Conservation (phyloP, 2,113 vertebrate species). For the Marmota monax region DNA sequence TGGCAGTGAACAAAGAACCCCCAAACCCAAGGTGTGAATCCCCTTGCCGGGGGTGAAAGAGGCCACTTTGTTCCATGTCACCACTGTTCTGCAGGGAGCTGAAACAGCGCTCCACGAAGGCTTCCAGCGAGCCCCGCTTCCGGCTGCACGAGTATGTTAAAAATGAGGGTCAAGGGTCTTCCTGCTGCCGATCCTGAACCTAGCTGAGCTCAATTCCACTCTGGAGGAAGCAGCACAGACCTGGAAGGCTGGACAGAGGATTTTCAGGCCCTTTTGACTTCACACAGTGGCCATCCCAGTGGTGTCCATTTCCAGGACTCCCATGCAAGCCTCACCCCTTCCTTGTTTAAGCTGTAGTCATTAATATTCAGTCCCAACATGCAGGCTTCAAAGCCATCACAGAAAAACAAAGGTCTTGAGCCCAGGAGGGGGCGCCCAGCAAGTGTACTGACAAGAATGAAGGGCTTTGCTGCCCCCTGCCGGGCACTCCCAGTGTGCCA, state of each 20-base stretch:
- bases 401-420: neutral
- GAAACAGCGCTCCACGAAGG: conserved; percentile 92
- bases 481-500: neutral
- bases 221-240: neutral
- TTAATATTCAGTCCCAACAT: neutral
- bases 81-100: conserved; percentile 89
- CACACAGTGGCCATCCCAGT: neutral
- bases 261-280: neutral
- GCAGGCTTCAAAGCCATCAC: neutral
- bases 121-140: conserved; percentile 92
- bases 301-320: neutral
- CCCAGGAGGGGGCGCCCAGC: fast-evolving
- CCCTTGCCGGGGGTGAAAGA: too few species aligned
- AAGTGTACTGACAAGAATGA: fast-evolving
- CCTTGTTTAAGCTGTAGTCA: neutral
- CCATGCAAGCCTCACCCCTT: neutral
- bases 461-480: neutral
- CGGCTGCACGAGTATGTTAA: conserved; percentile 95
- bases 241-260: neutral
- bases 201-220: neutral
- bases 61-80: neutral
- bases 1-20: fast-evolving
- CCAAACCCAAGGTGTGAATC: fast-evolving
- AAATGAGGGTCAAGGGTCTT: conserved; percentile 90
- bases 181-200: conserved; percentile 93